Conservation (phyloP, 2,113 vertebrate species). For the Toxotes jaculatrix region DNA sequence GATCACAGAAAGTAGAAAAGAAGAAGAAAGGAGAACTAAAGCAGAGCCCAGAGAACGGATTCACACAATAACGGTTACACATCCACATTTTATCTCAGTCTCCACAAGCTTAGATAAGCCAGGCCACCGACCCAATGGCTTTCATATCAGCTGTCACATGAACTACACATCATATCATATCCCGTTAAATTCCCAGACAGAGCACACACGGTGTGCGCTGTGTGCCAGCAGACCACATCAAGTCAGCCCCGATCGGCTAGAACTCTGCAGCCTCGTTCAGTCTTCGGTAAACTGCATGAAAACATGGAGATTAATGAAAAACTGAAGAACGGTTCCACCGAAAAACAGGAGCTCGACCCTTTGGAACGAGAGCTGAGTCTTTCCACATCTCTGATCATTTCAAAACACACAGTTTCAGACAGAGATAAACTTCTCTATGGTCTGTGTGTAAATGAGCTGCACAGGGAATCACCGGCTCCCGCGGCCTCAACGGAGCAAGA, state of each 20-base stretch:
- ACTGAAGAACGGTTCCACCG: not conserved
- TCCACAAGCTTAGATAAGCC: not conserved
- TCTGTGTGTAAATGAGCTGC: not conserved
- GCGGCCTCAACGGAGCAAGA: too few species aligned
- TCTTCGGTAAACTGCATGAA: not conserved
- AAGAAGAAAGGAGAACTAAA: too few species aligned
- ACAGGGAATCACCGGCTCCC: too few species aligned
- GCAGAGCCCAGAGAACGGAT: too few species aligned
- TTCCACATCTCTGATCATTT: too few species aligned
- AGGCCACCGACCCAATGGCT: not conserved
- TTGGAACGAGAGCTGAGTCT: not conserved
- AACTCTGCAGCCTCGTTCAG: not conserved
- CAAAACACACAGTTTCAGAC: too few species aligned
- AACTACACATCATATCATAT: not conserved
- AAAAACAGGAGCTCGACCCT: not conserved
- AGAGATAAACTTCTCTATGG: not conserved
- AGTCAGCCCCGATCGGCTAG: not conserved
- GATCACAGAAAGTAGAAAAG: not conserved
- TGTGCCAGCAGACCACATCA: not conserved
- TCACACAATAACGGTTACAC: not conserved
- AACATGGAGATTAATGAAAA: not conserved
- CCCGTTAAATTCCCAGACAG: not conserved
- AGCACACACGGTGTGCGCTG: not conserved
- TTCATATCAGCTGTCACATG: not conserved
- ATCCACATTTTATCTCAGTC: not conserved